Evolutionary conservation across 2,888 invertebrate species (phyloP).

Genomic region (Urechis unicinctus): DNA sequence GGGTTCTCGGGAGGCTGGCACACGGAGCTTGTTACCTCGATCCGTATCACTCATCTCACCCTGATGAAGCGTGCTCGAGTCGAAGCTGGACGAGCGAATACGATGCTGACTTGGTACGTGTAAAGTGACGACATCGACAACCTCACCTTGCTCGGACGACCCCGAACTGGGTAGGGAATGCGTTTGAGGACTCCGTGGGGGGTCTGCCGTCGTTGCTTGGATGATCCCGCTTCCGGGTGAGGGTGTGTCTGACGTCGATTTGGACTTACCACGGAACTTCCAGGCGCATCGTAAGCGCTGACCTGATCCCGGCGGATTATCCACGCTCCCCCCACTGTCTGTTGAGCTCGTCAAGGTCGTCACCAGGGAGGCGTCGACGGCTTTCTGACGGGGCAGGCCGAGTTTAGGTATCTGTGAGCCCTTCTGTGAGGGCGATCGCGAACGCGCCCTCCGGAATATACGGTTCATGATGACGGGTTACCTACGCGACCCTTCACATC

Average conservation of each 20-base stretch:
- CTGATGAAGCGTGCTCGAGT: neutral
- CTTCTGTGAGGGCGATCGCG: neutral
- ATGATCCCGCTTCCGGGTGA: no score
- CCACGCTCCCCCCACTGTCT: neutral
- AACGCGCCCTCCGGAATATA: neutral
- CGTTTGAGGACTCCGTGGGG: neutral
- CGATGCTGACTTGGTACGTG: neutral
- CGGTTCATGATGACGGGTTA: neutral
- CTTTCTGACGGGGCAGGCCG: neutral
- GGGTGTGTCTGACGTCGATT: neutral
- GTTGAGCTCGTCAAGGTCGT: neutral
- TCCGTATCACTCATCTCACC: neutral
- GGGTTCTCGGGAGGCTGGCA: neutral
- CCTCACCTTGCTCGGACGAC: neutral
- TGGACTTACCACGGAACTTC: neutral
- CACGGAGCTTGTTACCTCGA: neutral
- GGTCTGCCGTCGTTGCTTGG: neutral
- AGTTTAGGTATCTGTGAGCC: neutral
- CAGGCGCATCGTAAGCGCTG: no score
- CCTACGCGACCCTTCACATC: no score
- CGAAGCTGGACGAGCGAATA: neutral
- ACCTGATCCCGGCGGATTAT: no score
- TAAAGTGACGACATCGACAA: neutral
- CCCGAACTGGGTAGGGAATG: neutral
- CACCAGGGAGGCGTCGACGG: neutral